These are phyloP conservation scores for Caiman crocodilus DNA, from an alignment of 2,797 vertebrate genomes.

Conservation along the genomic window DNA sequence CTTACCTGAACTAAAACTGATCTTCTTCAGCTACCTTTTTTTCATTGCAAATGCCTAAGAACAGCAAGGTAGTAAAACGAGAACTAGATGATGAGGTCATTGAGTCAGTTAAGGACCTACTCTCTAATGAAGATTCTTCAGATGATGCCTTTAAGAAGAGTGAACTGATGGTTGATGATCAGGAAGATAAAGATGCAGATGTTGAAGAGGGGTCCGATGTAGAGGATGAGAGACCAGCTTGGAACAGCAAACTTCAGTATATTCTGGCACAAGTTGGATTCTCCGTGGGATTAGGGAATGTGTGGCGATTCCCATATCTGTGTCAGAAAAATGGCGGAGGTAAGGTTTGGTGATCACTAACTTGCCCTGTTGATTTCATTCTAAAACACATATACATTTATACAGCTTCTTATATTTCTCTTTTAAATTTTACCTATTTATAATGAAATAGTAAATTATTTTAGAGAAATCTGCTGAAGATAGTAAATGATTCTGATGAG, in stretches of 20 bases:
- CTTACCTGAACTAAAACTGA: conserved; percentile 4
- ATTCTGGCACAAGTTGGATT: conserved; percentile 99
- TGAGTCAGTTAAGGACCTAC: conserved; percentile 96
- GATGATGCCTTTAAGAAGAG: conserved; percentile 96
- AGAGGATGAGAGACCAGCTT: conserved; percentile 93
- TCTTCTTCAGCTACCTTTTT: conserved; percentile 29
- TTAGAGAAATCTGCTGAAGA: not conserved
- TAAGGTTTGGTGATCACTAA: conserved; percentile 80
- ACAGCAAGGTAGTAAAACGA: conserved; percentile 96
- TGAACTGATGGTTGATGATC: conserved; percentile 89
- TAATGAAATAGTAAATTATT: not conserved
- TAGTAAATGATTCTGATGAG: not conserved
- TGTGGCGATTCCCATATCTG: conserved; percentile 98
- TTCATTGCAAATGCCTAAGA: conserved; percentile 94
- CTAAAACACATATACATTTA: not conserved
- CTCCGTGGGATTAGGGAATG: conserved; percentile 97
- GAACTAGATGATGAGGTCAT: conserved; percentile 97
- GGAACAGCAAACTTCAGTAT: conserved; percentile 98
- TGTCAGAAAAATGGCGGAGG: conserved; percentile 99
- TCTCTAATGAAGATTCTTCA: conserved; percentile 95
- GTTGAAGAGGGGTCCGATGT: conserved; percentile 84
- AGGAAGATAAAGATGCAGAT: conserved; percentile 84
- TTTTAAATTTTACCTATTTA: not conserved
- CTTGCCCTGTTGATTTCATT: not conserved
- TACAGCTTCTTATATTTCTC: not conserved